Base-by-base conservation (phyloP, 2,797 vertebrate genomes). In the Xiphophorus birchmanni region DNA sequence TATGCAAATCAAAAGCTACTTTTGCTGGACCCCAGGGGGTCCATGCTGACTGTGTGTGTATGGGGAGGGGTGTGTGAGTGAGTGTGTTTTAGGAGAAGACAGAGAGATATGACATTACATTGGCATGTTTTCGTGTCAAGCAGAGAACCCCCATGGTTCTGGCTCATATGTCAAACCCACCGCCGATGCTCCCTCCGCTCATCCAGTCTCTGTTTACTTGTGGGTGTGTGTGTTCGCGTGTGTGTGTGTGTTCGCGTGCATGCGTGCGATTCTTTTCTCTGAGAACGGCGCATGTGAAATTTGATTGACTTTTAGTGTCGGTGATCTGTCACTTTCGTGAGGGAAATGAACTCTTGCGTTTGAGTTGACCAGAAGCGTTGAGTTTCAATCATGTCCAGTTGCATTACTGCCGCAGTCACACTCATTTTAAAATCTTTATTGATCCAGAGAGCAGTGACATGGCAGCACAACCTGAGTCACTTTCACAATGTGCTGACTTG, bases 91-190 rank as follows among this genome's bases (percentile, higher is more conserved):
- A 45, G 76, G 73, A 65, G 56, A 73, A 75, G 82, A 83, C 69
- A 76, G 45, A 80, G 69, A 81, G 79, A 86, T 85, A 80, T 80
- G 88, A 91, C 84, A 85, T 78, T 72, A 67, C 42, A 58, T 80
- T 85, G 79, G 77, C 80, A 74, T 88, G 86, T 87, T 87, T 89
- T 83, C 54, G 75, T 88, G 82, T 86, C 84, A 84, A 79, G 84
- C 79, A 10, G 77, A 63, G 88, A 87, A 84, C 87, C 84, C 88
- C 88, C 44, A 48, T 79, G 84, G 90, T 82, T 90, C 82, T 81
- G 84, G 75, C 82, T 89, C 90, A 89, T 93, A 87, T 86, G 87
- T 91, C 86, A 93, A 83, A 86, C 86, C 83, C 82, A 84, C 86
- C 89, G 77, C 42, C 21, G 67, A 78, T 48, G 9, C 50, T 74